Base-by-base conservation (phyloP, 2,888 invertebrate species). In the Drosophila nr. perissopoda region DNA sequence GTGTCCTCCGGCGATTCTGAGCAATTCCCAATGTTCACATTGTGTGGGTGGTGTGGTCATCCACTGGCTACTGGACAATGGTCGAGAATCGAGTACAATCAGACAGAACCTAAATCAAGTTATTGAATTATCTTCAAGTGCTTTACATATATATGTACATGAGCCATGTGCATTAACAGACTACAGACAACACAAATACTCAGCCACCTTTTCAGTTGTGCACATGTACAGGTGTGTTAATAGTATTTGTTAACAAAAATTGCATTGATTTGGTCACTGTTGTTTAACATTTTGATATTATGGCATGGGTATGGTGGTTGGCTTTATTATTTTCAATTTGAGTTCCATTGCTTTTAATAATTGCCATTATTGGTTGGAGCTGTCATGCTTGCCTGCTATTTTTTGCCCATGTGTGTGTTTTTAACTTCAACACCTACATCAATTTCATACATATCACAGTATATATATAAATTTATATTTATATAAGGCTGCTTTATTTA, bases 261-360 rank as follows among this genome's bases (percentile, higher is more conserved):
- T 53, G 13, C 4, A 6, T 4, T 48, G 16, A 27, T 33, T 53
- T 29, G 13, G 10, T 79, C 76, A 76, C 68, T 64, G 76, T 76
- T 38, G 13, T 34, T 56, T 18, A 25, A 46, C 68, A 59, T 58
- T 52, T 67, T 73, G 54, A 64, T 73, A 66, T 56, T 69, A 56
- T 62, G 49, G 42, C 48, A 48, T 61, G 73, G 31, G 53, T 68
- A 31, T 53, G 65, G 46, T 38, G 31, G 67, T 70, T 76, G 76
- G 58, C 74, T 73, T 84, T 89, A 84, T 84, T 89, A 89, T 82
- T 79, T 88, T 82, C 74, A 85, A 85, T 88, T 82, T 81, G 74
- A 74, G 76, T 83, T 81, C 70, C 83, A 90, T 86, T 90, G 86
- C 78, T 81, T 89, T 86, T 77, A 85, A 90, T 90, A 86, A 84